Percentiles rank a stretch among this genome's conserved stretches.
These are phyloP conservation scores for Troilus luridus DNA, from an alignment of 2,888 invertebrate genomes.

Conservation along the genomic window DNA sequence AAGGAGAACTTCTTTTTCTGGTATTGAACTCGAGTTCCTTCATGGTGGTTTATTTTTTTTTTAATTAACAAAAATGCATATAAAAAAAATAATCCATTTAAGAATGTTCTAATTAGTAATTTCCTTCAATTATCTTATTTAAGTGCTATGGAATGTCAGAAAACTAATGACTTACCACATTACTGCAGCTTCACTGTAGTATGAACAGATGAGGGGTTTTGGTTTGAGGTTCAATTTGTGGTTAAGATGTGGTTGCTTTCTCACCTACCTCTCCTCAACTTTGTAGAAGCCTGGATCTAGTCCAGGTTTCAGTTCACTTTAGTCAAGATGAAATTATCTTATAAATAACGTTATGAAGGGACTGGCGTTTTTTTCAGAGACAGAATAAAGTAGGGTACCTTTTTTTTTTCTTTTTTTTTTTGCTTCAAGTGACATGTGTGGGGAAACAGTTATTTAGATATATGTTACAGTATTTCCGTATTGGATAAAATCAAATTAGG, in stretches of 20 bases:
- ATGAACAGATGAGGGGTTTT: conserved; percentile 4
- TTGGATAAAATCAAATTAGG: too few species aligned
- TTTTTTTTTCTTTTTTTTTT: too few species aligned
- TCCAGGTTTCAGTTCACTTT: background rate
- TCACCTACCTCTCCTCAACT: conserved; percentile 8
- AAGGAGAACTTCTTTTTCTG: too few species aligned
- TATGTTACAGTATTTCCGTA: too few species aligned
- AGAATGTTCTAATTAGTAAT: background rate
- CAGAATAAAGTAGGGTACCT: too few species aligned
- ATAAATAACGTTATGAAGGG: background rate
- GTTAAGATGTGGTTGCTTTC: conserved; percentile 4
- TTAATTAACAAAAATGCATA: too few species aligned
- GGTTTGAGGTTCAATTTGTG: conserved; percentile 36
- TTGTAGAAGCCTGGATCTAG: background rate
- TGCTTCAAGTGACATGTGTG: too few species aligned
- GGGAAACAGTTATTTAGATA: too few species aligned
- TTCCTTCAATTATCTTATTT: background rate
- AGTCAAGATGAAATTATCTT: background rate
- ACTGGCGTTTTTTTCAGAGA: too few species aligned
- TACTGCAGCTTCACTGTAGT: background rate
- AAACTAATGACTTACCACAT: background rate
- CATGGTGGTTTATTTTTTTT: too few species aligned
- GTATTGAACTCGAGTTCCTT: too few species aligned
- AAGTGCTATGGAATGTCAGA: background rate
- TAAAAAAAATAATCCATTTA: too few species aligned